phyloP scores from a whole-genome alignment of 2,113 vertebrate genomes.

The Xenopus laevis region DNA sequence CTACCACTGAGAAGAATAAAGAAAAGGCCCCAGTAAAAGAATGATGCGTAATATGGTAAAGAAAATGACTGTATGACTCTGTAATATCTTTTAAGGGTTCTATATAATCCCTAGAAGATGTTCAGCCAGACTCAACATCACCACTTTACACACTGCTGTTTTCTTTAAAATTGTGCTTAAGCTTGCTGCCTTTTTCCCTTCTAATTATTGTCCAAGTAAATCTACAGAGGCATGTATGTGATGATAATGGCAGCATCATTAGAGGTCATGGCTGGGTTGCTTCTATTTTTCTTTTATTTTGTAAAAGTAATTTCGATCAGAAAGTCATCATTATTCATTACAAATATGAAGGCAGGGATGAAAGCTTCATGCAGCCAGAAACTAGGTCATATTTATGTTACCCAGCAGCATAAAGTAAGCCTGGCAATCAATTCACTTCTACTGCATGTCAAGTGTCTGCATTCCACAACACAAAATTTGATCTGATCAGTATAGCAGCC shows the following conservation, averaged over 20 bases:
- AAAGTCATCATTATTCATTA: slow-evolving; percentile 40
- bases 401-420: slow-evolving; percentile 33
- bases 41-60: too few relatives aligned
- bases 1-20: too few relatives aligned
- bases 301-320: slow-evolving; percentile 27
- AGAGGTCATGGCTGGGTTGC: slow-evolving; percentile 27
- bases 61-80: too few relatives aligned
- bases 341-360: slow-evolving; percentile 31
- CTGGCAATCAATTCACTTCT: slow-evolving; percentile 40
- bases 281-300: slow-evolving; percentile 37
- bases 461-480: slow-evolving; percentile 27
- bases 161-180: too few relatives aligned
- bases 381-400: slow-evolving; percentile 43
- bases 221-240: background rate
- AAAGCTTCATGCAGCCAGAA: slow-evolving; percentile 27
- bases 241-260: slow-evolving; percentile 13
- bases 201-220: too few relatives aligned
- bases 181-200: too few relatives aligned
- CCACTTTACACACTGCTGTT: too few relatives aligned
- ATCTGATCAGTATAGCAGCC: slow-evolving; percentile 37
- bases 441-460: slow-evolving; percentile 36
- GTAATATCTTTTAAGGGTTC: too few relatives aligned
- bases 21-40: too few relatives aligned
- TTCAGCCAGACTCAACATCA: too few relatives aligned
- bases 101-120: too few relatives aligned